phyloP scores from a whole-genome alignment of 2,888 invertebrate genomes.

The Drosophila putrida region DNA sequence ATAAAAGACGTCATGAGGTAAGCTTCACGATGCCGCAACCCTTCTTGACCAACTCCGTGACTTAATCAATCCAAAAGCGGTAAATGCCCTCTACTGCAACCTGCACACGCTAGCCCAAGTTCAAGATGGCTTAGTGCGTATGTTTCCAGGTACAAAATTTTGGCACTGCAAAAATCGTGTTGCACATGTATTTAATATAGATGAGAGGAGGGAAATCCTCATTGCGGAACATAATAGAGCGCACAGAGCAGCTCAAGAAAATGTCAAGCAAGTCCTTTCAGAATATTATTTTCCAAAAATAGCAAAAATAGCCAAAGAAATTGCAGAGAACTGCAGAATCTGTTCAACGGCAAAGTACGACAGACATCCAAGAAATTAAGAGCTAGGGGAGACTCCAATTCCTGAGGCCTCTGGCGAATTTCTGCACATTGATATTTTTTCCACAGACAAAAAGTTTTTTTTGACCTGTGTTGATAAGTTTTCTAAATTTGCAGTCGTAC shows the following conservation, averaged over 20 bases:
- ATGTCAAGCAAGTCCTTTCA: background rate
- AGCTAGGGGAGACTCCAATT: too few relatives aligned
- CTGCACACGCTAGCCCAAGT: background rate
- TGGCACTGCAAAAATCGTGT: background rate
- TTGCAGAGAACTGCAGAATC: background rate
- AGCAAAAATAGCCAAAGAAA: background rate
- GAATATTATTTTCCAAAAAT: background rate
- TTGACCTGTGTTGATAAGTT: background rate
- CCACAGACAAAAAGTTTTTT: too few relatives aligned
- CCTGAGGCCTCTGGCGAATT: too few relatives aligned
- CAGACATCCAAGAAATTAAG: too few relatives aligned
- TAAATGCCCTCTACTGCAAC: too few relatives aligned
- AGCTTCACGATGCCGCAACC: too few relatives aligned
- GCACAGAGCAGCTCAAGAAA: constrained; percentile 7
- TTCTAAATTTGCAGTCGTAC: background rate
- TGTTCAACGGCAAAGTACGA: background rate
- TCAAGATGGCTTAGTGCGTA: background rate
- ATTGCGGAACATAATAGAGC: background rate
- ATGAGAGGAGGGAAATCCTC: too few relatives aligned
- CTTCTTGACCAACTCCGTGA: too few relatives aligned
- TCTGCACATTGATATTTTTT: too few relatives aligned
- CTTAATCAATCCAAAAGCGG: too few relatives aligned
- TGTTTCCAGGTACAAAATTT: background rate
- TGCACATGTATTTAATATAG: background rate
- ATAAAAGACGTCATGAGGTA: background rate